Base-by-base conservation (phyloP, 2,888 invertebrate genomes). In the Thymelicus acteon region DNA sequence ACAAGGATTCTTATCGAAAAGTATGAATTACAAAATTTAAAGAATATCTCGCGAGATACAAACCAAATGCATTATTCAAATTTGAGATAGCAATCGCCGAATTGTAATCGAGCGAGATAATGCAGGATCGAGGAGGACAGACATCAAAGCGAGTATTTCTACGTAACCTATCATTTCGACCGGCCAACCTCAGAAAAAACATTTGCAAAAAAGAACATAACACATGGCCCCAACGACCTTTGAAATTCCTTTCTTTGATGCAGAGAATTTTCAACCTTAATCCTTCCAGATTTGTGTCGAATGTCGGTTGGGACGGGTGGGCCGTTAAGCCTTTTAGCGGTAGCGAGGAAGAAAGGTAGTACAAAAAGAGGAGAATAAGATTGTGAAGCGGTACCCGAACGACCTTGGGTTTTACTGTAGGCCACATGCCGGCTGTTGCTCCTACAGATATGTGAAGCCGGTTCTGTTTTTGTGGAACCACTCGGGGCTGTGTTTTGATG, bases 321-420 rank as follows among this genome's bases (percentile, higher is more conserved):
- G 70, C 63, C 75, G 72, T 79, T 85, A 76, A 61, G 84, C 78
- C 82, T 77, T 88, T 88, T 76, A 78, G 76, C 65, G 75, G 73
- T 77, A 76, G 77, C 71, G 76, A 80, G 82, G 87, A 89, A 88
- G 90, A 91, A 91, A 91, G 90, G 89, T 87, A 79, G 82, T 84
- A 88, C 82, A 89, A 89, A 90, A 90, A 89, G 82, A 85, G 81
- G 81, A 85, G 85, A 87, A 88, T 82, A 85, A 83, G 83, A 83
- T 85, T 84, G 86, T 89, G 81, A 88, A 90, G 90, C 89, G 91
- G 90, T 91, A 90, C 88, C 83, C 83, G 78, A 85, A 87, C 92
- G 92, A 89, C 92, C 92, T 92, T 92, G 93, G 88, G 87, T 85
- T 83, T 82, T 88, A 89, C 85, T 91, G 91, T 91, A 93, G 92